Evolutionary conservation across 2,888 invertebrate genomes (phyloP), one percentile per base, ranked within the genome.

Genomic region (Drepanosiphum platanoidis): DNA sequence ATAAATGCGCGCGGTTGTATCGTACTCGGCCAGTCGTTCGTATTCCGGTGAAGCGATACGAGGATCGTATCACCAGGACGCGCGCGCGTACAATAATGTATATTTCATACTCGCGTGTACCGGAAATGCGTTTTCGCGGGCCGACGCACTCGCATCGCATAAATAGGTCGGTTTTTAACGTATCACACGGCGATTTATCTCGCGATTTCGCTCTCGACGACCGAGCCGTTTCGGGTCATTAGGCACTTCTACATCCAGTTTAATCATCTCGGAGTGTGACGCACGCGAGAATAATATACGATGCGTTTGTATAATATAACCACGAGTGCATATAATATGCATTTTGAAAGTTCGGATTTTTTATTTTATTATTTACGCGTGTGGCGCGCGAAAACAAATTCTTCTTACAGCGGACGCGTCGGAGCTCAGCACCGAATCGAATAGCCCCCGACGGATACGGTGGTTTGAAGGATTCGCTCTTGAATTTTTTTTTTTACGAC

Each of bases 61-160:
- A 52, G 22, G n/a, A 52, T 52, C 52, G 18, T 52, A 15, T 52
- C 18, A n/a, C n/a, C n/a, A n/a, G 22, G 22, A 18, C 5, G 18
- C 52, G 52, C 22, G 3, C 46, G 46, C 3, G 15, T 42, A 42
- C 15, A 42, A 13, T 3, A 3, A 22, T 42, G 42, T 42, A 42
- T 52, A 52, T 18, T 4, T 7, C 9, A 39, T 39, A 9, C 9
- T 7, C 39, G 39, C 32, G 32, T 32, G 42, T 46, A 52, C 74
- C 74, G 74, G 42, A 74, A 71, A 71, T 39, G 39, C 39, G 39
- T 71, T 74, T 52, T 42, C 74, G 30, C 46, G 74, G 71, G 71
- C 71, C 71, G 39, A 71, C 36, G 39, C 71, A 27, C 71, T 15
- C 39, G 39, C 71, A 39, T 71, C 32, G 30, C 32, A 71, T 71